Evolutionary conservation across 2,113 vertebrate genomes (phyloP), one percentile per base, ranked within the genome.

Genomic region (Eudyptes chrysolophus): DNA sequence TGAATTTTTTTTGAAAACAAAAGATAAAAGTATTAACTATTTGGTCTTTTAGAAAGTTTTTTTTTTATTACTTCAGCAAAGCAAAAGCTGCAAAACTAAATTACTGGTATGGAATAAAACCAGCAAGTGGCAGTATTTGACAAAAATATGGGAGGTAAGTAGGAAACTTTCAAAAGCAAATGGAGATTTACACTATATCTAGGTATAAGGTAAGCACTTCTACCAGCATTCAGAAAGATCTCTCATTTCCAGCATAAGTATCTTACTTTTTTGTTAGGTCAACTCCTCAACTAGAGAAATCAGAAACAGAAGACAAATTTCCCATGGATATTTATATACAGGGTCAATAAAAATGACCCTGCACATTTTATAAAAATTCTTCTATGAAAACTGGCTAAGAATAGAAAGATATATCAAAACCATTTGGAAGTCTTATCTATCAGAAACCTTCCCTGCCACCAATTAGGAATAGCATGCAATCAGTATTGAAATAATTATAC

Each of bases 51-150:
- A 16, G 10, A 68, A 60, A 65, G 16, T 7, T 34, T 22, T 51
- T 54, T 89, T 54, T 89, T 80, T 79, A 52, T 57, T 84, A 60
- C n/a, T 42, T 80, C 36, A 65, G 44, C 34, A 87, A 70, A 90
- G 70, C 29, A 69, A 84, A 64, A 55, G 60, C 58, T 75, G 32
- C 86, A 74, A 29, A 90, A 71, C 30, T 74, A 55, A 75, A 92
- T 80, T 66, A 95, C 84, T 83, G 32, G 1, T 92, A 75, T 49
- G 55, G 71, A 88, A 65, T 71, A 82, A 93, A 87, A 96, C 97
- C 98, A 97, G 89, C 89, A 97, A 97, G 97, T 94, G 92, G 95
- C 95, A 96, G 97, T 93, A 92, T 96, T 95, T 90, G 91, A 92
- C 94, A 90, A 96, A 96, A 96, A 95, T 92, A 87, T 82, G 88